A percentile compares a stretch with the other conserved stretches of the same genome.
Conservation (phyloP, 2,113 vertebrate genomes). For the Ursus arctos region DNA sequence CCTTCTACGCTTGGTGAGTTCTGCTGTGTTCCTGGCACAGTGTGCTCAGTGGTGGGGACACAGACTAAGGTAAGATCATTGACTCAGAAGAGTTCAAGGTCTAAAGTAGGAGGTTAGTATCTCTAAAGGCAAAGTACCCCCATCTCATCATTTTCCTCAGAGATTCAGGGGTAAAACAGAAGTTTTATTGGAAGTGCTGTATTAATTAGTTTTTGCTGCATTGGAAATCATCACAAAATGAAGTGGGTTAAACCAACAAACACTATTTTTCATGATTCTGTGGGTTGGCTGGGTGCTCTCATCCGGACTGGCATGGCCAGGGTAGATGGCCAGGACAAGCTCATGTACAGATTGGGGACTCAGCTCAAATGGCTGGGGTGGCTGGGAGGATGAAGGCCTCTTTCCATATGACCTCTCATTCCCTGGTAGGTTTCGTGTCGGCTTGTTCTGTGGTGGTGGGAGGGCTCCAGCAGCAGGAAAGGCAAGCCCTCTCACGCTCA, state of each 20-base stretch:
- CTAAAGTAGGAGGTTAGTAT: background rate
- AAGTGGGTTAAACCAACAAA: background rate
- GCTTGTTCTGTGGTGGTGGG: background rate
- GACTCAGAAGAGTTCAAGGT: background rate
- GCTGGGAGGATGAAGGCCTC: background rate
- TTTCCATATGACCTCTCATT: background rate
- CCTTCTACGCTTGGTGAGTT: background rate
- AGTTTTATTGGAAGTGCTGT: background rate
- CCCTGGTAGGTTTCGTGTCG: background rate
- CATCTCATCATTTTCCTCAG: background rate
- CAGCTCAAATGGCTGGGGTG: background rate
- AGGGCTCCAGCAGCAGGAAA: background rate
- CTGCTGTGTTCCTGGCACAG: background rate
- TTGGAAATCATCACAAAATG: background rate
- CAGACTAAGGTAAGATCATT: background rate
- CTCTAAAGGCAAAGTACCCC: background rate
- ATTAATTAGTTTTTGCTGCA: background rate
- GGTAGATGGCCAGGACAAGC: background rate
- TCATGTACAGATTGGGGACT: background rate
- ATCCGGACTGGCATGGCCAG: background rate
- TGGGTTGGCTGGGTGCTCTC: background rate
- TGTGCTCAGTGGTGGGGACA: background rate
- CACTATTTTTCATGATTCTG: background rate
- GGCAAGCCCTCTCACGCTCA: background rate
- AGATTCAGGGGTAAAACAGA: background rate